Evolutionary conservation across 1,140 invertebrate species (phyloP), one percentile per base, ranked within the genome.

Genomic region (Metopolophium dirhodum): DNA sequence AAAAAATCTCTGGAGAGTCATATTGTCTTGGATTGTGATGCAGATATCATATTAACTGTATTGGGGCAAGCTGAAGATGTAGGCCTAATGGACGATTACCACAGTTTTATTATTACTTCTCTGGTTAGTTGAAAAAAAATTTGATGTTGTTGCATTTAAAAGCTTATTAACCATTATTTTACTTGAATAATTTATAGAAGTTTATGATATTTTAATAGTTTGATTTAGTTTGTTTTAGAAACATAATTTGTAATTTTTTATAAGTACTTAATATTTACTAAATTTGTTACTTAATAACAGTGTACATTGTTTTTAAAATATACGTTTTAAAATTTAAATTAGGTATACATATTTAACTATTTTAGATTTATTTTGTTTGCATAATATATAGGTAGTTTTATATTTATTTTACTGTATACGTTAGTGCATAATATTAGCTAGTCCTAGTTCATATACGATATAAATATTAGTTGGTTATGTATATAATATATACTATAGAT

Each of bases 31-130:
- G 97, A 98, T 94, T 98, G 98, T 94, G 96, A 96, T 0, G 96
- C 96, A 93, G 96, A 97, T 1, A 97, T 96, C 90, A 95, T 98
- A 86, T 95, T 96, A 6, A 95, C 96, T 94, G 95, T 98, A 30
- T 95, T 99, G 4, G 96, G 96, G 94, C 97, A 95, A 94, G 96
- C 96, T 6, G 97, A 98, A 95, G 97, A 98, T 96, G 97, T 98
- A 87, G 98, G 98, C 41, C 96, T 98, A 93, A 96, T 98, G 95
- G 97, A 97, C 7, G 96, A 97, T 93, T 95, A 97, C 9, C 96
- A 97, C 94, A 97, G 96, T 94, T 97, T 97, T 94, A 96, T 98
- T 45, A 97, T 98, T 51, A 98, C 97, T 91, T 96, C 97, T 94
- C 95, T 97, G 95, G 96, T 96, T 95, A 95, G 51, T 37, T 54